Conservation (phyloP, 2,888 invertebrate genomes). For the Dilophus febrilis region DNA sequence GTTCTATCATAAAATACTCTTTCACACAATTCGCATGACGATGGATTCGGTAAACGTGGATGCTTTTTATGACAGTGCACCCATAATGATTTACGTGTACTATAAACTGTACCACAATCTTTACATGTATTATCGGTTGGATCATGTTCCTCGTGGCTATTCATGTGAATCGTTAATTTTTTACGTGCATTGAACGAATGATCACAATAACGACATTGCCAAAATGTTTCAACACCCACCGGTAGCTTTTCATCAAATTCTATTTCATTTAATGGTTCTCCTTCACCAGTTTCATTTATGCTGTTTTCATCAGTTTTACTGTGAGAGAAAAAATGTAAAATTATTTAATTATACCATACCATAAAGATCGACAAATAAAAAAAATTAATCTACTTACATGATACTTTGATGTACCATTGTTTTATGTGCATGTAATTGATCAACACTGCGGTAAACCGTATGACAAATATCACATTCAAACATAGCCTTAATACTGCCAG, state of each 20-base stretch:
- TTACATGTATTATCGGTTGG: constrained; percentile 30
- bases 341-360: neutral
- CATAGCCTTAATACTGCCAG: neutral
- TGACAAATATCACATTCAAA: constrained; percentile 30
- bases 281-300: neutral
- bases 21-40: constrained; percentile 26
- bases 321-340: neutral
- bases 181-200: constrained; percentile 30
- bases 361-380: no score
- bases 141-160: constrained; percentile 29
- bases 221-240: constrained; percentile 16
- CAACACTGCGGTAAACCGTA: constrained; percentile 24
- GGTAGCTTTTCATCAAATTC: constrained; percentile 8
- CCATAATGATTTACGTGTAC: constrained; percentile 30
- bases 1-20: constrained; percentile 28
- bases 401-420: constrained; percentile 25
- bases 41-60: constrained; percentile 28
- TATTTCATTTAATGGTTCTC: constrained; percentile 2
- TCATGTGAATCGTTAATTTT: constrained; percentile 29
- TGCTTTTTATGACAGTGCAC: constrained; percentile 32
- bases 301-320: neutral
- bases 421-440: constrained; percentile 24
- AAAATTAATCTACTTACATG: neutral
- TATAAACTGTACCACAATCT: constrained; percentile 30
- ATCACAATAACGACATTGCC: constrained; percentile 30